Evolutionary conservation across 1,140 invertebrate genomes (phyloP).

Genomic region (Paraescarpia echinospica): DNA sequence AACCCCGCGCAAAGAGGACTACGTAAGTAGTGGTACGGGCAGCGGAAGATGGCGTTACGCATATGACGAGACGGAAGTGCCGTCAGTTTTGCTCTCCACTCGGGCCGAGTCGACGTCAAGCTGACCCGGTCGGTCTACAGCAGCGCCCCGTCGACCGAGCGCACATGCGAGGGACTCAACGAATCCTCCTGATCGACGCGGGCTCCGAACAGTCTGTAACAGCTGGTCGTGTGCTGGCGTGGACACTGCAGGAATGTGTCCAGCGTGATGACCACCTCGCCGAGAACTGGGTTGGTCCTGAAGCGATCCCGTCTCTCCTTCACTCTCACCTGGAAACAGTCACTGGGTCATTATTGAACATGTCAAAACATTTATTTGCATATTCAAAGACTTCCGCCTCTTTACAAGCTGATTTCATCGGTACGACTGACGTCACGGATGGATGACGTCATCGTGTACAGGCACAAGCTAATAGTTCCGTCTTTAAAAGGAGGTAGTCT

Average conservation of each 20-base stretch:
- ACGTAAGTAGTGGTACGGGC: too few species aligned
- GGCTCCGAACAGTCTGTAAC: conserved; percentile 80
- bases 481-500: too few species aligned
- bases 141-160: not conserved
- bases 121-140: not conserved
- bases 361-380: not conserved
- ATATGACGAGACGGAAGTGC: not conserved
- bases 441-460: not conserved
- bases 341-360: too few species aligned
- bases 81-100: not conserved
- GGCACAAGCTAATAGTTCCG: too few species aligned
- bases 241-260: conserved; percentile 76
- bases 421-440: not conserved
- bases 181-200: conserved; percentile 45
- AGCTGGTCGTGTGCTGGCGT: conserved; percentile 69
- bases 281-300: conserved; percentile 82
- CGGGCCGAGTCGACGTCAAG: not conserved
- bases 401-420: not conserved
- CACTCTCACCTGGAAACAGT: conserved; percentile 67
- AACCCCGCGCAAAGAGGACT: too few species aligned
- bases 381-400: not conserved
- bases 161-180: too few species aligned
- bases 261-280: conserved; percentile 80
- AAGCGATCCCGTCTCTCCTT: conserved; percentile 81
- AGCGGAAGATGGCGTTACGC: not conserved